Conservation (phyloP, 2,888 invertebrate genomes). For the Thymelicus acteon region DNA sequence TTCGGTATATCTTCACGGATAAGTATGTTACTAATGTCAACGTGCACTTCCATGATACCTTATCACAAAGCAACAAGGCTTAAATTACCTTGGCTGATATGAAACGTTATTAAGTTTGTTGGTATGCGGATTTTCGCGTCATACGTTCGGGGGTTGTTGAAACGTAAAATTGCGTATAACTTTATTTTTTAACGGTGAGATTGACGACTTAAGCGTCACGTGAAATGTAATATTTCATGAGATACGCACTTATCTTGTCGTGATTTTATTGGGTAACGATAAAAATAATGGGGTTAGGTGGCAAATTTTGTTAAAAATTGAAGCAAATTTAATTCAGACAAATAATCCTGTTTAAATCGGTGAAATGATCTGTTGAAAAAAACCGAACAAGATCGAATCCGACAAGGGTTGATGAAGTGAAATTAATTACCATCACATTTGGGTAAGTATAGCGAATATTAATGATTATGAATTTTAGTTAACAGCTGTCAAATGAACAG, state of each 20-base stretch:
- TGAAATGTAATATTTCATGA: constrained; percentile 58
- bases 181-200: constrained; percentile 78
- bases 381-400: no score
- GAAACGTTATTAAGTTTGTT: constrained; percentile 30
- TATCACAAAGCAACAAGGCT: constrained; percentile 39
- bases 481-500: no score
- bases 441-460: no score
- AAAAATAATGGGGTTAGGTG: constrained; percentile 33
- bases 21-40: constrained; percentile 19
- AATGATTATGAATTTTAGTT: no score
- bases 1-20: neutral
- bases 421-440: no score
- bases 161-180: constrained; percentile 81
- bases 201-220: constrained; percentile 66
- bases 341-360: no score
- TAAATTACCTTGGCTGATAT: constrained; percentile 41
- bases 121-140: constrained; percentile 58
- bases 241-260: constrained; percentile 62
- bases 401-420: no score
- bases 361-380: no score
- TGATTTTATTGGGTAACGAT: constrained; percentile 52
- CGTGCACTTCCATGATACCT: constrained; percentile 8
- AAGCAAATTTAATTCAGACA: no score
- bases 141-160: constrained; percentile 71
- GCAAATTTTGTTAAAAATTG: neutral